phyloP scores from a whole-genome alignment of 2,113 vertebrate species.

The Odocoileus hemionus region DNA sequence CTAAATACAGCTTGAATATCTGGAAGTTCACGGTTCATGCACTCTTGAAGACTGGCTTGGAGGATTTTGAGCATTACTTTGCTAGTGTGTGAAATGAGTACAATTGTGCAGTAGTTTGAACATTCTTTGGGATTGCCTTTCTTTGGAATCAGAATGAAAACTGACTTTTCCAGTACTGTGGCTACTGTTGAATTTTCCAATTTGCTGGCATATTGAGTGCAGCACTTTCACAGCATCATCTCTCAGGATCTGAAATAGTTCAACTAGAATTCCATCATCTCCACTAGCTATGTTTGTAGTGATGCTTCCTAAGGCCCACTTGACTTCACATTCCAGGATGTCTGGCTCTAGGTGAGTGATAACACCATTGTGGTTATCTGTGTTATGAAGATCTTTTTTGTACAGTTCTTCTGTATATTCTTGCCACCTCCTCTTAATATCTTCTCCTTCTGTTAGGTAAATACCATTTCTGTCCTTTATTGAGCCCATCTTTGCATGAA shows the following conservation, averaged over 20 bases:
- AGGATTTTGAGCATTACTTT: background rate
- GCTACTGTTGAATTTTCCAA: background rate
- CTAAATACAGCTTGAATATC: background rate
- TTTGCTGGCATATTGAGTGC: background rate
- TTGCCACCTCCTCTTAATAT: background rate
- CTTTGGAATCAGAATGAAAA: background rate
- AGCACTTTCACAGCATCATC: background rate
- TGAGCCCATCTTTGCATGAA: background rate
- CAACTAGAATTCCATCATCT: background rate
- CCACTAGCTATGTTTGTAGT: background rate
- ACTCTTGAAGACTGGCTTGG: background rate
- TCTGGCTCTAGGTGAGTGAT: background rate
- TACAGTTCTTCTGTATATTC: background rate
- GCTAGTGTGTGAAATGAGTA: background rate
- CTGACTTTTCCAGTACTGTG: background rate
- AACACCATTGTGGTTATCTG: background rate
- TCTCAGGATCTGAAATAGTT: background rate
- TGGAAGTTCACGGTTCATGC: background rate
- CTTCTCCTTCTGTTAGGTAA: background rate
- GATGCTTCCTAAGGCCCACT: background rate
- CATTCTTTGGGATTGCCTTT: background rate
- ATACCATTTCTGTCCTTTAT: background rate
- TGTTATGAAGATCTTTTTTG: background rate
- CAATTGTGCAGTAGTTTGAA: background rate
- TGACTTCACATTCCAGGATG: background rate